Conservation (phyloP, 2,113 vertebrate genomes). For the Melanocharis versteri region DNA sequence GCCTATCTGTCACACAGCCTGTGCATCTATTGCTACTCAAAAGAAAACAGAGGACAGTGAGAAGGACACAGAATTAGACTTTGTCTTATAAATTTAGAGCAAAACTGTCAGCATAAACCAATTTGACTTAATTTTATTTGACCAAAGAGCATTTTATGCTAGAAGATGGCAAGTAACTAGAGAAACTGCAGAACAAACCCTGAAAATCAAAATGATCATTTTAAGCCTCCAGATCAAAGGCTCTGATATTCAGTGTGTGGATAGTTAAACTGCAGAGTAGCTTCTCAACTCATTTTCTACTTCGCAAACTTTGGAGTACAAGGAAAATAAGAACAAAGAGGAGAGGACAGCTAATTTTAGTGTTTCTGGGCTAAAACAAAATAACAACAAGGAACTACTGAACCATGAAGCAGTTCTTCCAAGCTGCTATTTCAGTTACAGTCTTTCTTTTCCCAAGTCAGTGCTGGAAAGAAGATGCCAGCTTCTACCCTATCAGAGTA, state of each 20-base stretch:
- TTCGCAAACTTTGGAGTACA: neutral
- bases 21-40: neutral
- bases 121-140: neutral
- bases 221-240: neutral
- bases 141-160: neutral
- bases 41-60: slow-evolving; percentile 5
- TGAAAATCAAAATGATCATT: neutral
- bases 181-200: neutral
- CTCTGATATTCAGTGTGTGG: neutral
- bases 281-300: neutral
- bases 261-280: neutral
- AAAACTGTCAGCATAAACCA: neutral
- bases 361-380: slow-evolving; percentile 24
- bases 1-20: neutral
- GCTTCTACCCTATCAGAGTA: neutral
- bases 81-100: neutral
- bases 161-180: neutral
- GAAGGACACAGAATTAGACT: neutral
- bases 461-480: neutral
- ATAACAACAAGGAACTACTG: neutral
- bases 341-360: slow-evolving; percentile 28
- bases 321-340: slow-evolving; percentile 24
- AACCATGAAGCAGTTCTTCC: slow-evolving; percentile 28
- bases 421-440: slow-evolving; percentile 29
- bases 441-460: neutral